These are phyloP conservation scores for Halcyon smyrnensis DNA, from an alignment of 2,797 vertebrate species.

Conservation along the genomic window DNA sequence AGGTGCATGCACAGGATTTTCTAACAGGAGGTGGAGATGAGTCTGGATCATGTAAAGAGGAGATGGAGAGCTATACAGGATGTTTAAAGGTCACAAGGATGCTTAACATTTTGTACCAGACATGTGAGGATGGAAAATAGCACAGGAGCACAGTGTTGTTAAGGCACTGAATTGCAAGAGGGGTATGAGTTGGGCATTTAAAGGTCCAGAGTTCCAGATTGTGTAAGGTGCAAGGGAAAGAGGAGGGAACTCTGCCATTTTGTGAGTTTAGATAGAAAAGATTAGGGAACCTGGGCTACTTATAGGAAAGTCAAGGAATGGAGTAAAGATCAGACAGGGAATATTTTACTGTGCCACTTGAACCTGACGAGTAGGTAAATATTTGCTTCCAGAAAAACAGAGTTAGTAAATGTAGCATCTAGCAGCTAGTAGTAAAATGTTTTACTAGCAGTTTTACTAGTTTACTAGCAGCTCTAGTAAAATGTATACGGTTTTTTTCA, in stretches of 20 bases:
- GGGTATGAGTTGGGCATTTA: background rate
- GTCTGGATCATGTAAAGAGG: background rate
- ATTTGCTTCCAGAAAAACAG: background rate
- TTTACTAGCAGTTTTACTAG: no score
- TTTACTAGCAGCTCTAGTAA: background rate
- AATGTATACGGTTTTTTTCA: background rate
- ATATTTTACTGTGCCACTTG: background rate
- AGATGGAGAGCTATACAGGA: conserved; percentile 27
- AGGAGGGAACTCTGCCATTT: background rate
- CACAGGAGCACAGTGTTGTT: background rate
- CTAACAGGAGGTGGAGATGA: conserved; percentile 36
- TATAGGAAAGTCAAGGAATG: background rate
- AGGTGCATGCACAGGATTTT: conserved; percentile 59
- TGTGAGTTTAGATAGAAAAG: background rate
- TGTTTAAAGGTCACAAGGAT: conserved; percentile 45
- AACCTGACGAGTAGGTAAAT: background rate
- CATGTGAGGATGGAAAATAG: background rate
- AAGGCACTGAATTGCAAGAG: background rate
- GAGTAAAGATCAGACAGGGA: background rate
- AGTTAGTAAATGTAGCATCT: background rate
- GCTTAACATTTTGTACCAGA: conserved; percentile 16
- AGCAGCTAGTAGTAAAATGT: no score
- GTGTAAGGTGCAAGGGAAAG: background rate
- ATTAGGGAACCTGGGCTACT: background rate
- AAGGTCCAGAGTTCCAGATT: background rate